phyloP scores from a whole-genome alignment of 1,140 invertebrate genomes.

The Rhagoletis zephyria region DNA sequence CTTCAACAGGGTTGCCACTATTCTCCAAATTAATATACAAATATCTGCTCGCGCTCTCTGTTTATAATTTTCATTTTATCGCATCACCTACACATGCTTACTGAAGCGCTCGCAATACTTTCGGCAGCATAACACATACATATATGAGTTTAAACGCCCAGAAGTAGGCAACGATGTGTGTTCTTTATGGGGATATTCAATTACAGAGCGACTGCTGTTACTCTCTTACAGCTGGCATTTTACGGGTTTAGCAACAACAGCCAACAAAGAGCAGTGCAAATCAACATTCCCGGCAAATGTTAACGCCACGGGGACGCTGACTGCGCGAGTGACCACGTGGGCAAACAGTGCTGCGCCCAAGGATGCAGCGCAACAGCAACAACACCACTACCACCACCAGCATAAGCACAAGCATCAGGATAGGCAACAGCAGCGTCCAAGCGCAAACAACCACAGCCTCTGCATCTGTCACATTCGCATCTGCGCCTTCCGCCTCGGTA shows the following conservation, averaged over 20 bases:
- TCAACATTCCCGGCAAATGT: neutral
- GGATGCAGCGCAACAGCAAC: neutral
- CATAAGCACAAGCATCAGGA: too few relatives aligned
- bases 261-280: neutral
- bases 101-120: too few relatives aligned
- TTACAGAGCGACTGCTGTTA: too few relatives aligned
- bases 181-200: too few relatives aligned
- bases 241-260: neutral
- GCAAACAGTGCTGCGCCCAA: slow-evolving; percentile 18
- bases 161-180: neutral
- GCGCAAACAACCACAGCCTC: neutral
- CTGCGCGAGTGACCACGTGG: slow-evolving; percentile 22
- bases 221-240: neutral
- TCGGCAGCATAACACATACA: neutral
- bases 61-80: neutral
- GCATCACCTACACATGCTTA: neutral
- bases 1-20: neutral
- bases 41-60: neutral
- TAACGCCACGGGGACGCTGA: too few relatives aligned
- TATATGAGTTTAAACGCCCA: neutral
- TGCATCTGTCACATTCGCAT: neutral
- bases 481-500: slow-evolving; percentile 12
- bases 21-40: neutral
- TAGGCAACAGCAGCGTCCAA: neutral
- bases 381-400: neutral